Base-by-base conservation (phyloP, 1,140 invertebrate species). In the Heliothis subflexa region DNA sequence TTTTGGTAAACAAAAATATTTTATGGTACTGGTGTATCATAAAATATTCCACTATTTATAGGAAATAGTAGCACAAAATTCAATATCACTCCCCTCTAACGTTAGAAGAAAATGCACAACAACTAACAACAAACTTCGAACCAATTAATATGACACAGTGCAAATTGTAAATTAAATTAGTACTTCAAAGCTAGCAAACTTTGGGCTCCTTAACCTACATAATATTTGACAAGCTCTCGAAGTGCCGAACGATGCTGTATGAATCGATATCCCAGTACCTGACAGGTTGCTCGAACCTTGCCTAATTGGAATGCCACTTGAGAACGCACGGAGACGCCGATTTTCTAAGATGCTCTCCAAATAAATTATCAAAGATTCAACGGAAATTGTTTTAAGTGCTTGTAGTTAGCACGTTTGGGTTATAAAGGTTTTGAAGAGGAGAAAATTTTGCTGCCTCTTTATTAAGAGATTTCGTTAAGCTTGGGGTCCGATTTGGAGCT, bases 271-370 rank as follows among this genome's bases (percentile, higher is more conserved):
- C 28, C 12, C 33, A 62, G 33, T 45, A 12, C 14, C 59, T n/a
- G 14, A 40, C 61, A 45, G 61, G 28, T 40, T 28, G n/a, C 5
- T 62, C 14, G n/a, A 16, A 12, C 25, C 61, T 45, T 11, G 33
- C 61, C 61, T 62, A 62, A 62, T 62, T 62, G 61, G 61, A 62
- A 45, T 45, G 61, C 14, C 61, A 16, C 61, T 62, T 62, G 28
- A 62, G 59, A 61, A 55, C 21, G 25, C 33, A 62, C 61, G 40
- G 28, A 5, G 28, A n/a, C 3, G 11, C 28, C n/a, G 59, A 62
- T 62, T 40, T 62, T 62, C 11, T 45, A 14, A 33, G 61, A 62
- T 62, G 61, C 33, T 62, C 61, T 62, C 14, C 61, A 62, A 62
- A 45, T 62, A 62, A 62, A n/a, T 62, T 62, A 14, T 45, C 9